These are phyloP conservation scores for Vanacampus margaritifer DNA, from an alignment of 2,113 vertebrate species.

Conservation along the genomic window DNA sequence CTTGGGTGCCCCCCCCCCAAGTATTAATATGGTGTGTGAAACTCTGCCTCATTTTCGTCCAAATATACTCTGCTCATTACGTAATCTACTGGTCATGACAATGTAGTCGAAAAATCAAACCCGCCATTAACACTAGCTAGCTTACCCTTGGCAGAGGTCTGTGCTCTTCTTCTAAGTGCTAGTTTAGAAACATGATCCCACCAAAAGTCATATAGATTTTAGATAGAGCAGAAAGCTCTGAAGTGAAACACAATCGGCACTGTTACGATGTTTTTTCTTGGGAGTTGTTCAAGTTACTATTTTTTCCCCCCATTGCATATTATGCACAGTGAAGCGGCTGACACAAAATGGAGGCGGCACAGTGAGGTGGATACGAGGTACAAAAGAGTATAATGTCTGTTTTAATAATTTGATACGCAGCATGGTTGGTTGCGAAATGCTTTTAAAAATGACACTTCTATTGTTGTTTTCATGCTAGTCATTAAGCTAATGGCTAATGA, in stretches of 20 bases:
- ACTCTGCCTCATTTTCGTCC: neutral
- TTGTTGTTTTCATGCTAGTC: neutral
- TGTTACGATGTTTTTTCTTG: too few species aligned
- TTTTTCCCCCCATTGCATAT: neutral
- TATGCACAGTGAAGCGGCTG: neutral
- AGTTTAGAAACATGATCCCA: conserved; percentile 14
- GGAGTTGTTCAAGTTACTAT: neutral
- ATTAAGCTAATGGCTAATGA: too few species aligned
- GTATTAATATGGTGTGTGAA: too few species aligned
- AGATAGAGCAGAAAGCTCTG: conserved; percentile 18
- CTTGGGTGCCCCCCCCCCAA: too few species aligned
- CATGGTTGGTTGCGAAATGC: neutral
- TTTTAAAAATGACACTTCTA: neutral
- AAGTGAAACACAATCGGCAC: neutral
- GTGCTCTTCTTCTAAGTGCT: neutral
- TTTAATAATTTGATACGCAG: neutral
- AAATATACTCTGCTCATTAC: neutral
- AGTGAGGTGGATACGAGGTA: neutral
- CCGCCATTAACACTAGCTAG: neutral
- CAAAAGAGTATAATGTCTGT: too few species aligned
- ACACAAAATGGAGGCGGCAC: neutral
- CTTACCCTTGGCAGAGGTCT: neutral
- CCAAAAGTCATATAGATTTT: conserved; percentile 7
- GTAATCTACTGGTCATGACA: neutral
- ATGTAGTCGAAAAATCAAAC: neutral